Conservation (phyloP, 2,888 invertebrate genomes). For the Osmoderma eremita region DNA sequence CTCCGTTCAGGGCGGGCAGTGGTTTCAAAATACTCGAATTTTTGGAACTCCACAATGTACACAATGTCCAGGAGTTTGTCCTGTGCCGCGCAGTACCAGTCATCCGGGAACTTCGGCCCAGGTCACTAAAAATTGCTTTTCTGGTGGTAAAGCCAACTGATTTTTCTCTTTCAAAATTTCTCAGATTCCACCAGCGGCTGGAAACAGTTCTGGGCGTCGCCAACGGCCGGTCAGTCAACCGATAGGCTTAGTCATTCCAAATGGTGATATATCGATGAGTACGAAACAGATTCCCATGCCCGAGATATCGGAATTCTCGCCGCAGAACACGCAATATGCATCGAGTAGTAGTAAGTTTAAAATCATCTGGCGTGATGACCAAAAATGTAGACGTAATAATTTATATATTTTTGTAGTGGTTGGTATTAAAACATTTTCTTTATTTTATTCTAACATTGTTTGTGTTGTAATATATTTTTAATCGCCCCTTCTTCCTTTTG, state of each 20-base stretch:
- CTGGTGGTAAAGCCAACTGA: background rate
- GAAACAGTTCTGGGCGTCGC: conserved; percentile 49
- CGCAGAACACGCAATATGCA: conserved; percentile 69
- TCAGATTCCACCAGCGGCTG: conserved; percentile 33
- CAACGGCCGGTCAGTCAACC: conserved; percentile 64
- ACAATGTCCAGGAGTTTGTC: conserved; percentile 62
- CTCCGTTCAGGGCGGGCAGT: conserved; percentile 57
- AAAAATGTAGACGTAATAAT: no score
- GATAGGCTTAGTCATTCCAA: conserved; percentile 56
- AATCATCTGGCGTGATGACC: background rate
- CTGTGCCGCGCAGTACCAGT: conserved; percentile 62
- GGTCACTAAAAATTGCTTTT: conserved; percentile 45
- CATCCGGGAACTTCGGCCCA: conserved; percentile 58
- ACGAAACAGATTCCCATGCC: conserved; percentile 61
- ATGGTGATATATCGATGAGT: conserved; percentile 57
- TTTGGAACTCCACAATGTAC: conserved; percentile 61
- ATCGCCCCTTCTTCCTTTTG: background rate
- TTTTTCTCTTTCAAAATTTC: background rate
- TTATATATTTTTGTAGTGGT: no score
- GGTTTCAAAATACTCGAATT: conserved; percentile 57
- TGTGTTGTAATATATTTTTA: background rate
- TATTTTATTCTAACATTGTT: no score
- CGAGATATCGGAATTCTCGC: conserved; percentile 67
- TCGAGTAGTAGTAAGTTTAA: conserved; percentile 72
- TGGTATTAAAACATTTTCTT: background rate